Base-by-base conservation (phyloP, 2,797 vertebrate genomes). In the Arctocebus calabarensis region DNA sequence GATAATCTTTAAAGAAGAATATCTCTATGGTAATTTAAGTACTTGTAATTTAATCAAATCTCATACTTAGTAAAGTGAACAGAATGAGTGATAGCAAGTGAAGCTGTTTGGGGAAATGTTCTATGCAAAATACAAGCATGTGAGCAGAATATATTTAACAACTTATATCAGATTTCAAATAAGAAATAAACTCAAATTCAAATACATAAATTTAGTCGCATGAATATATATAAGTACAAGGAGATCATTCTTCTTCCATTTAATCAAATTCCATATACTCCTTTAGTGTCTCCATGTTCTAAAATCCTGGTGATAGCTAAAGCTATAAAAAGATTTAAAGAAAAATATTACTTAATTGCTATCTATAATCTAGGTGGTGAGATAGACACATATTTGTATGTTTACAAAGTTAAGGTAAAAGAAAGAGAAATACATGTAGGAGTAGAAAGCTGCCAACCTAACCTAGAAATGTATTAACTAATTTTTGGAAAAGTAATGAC, bases 61-160 rank as follows among this genome's bases (percentile, higher is more conserved):
- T 62, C 11, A 29, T 66, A 20, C 7, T 88, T 73, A 84, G 14
- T 66, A 84, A 92, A 70, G 82, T 70, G 4, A 74, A 40, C 29
- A 70, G 29, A 88, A 68, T 91, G 7, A 78, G 2, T 32, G 11
- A 79, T 11, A 89, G 25, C 19, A 71, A 52, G 25, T 29, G 59
- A 89, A 37, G 8, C 48, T 82, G 34, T 37, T 81, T 81, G 74
- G 59, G 82, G 55, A 81, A 92, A 81, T 37, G 27, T 29, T 71
- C 3, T 84, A 43, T 88, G n/a, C 12, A 94, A 84, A 84, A 94
- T 91, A 87, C 64, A 87, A 82, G 13, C 3, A 20, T 40, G 12
- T 90, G 61, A 91, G 16, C 11, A 94, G 20, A 85, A 64, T 75
- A 27, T 94, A 68, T 37, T 94, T 92, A 92, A 89, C 20, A 75